Evolutionary conservation across 2,113 vertebrate genomes (phyloP).

Genomic region (Columbina picui): DNA sequence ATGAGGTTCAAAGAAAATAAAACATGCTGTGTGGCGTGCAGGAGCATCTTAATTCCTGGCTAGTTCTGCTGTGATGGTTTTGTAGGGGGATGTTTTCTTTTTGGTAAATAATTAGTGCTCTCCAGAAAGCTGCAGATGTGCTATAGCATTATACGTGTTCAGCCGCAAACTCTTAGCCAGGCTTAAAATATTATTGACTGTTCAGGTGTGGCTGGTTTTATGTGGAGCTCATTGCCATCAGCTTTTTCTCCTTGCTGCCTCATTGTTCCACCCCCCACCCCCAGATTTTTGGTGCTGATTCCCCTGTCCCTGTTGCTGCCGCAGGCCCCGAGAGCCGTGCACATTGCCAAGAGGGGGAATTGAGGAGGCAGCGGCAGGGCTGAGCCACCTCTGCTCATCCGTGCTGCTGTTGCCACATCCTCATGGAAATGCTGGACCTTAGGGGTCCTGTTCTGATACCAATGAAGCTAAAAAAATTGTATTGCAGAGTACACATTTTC

Average conservation of each 20-base stretch:
- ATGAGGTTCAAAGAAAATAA: not conserved
- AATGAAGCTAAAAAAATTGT: not conserved
- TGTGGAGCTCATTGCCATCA: not conserved
- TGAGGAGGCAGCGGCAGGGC: not conserved
- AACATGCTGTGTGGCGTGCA: not conserved
- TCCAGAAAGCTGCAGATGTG: not conserved
- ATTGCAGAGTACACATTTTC: not conserved
- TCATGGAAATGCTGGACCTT: not conserved
- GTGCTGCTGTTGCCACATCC: not conserved
- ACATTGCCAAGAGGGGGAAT: fast-evolving
- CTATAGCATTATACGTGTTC: not conserved
- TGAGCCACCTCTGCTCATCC: not conserved
- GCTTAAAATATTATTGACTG: not conserved
- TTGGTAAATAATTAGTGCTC: slow-evolving; percentile 5
- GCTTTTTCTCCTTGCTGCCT: not conserved
- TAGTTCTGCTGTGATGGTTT: not conserved
- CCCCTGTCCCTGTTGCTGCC: not conserved
- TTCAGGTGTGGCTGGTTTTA: not conserved
- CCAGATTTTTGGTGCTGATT: not conserved
- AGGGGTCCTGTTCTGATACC: not conserved
- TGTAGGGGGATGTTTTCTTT: not conserved
- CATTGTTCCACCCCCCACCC: not conserved
- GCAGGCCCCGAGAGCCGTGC: not conserved
- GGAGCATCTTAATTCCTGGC: slow-evolving; percentile 4
- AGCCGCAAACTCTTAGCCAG: not conserved